These are phyloP conservation scores for Balanococcus diminutus DNA, from an alignment of 2,888 invertebrate genomes.

Conservation along the genomic window DNA sequence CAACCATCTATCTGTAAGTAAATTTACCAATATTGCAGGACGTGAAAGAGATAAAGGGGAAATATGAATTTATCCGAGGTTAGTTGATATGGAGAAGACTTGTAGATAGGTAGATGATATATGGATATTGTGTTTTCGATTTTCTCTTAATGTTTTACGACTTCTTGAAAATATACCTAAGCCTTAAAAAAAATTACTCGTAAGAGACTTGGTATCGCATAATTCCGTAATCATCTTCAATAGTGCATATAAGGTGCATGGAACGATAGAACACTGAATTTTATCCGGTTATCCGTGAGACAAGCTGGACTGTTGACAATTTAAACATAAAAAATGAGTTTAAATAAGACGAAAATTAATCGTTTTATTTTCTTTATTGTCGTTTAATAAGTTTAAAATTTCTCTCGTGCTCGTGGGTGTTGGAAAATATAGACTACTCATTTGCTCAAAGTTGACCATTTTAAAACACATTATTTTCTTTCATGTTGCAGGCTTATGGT, in stretches of 20 bases:
- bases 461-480: neutral
- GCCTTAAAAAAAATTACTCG: neutral
- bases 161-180: neutral
- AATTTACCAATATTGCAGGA: too few species aligned
- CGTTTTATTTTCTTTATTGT: neutral
- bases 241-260: neutral
- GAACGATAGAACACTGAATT: neutral
- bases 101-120: too few species aligned
- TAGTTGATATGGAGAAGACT: too few species aligned
- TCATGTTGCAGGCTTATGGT: slow-evolving; percentile 1
- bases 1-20: too few species aligned
- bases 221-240: neutral
- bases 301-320: neutral
- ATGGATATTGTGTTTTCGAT: neutral
- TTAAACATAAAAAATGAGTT: neutral
- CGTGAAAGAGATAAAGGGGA: too few species aligned
- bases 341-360: neutral
- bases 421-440: neutral
- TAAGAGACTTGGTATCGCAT: neutral
- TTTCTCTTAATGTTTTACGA: neutral
- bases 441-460: neutral
- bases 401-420: neutral
- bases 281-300: neutral
- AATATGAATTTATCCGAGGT: too few species aligned
- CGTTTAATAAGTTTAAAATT: neutral